Conservation (phyloP, 1,140 invertebrate species). For the Brachionus koreanus region DNA sequence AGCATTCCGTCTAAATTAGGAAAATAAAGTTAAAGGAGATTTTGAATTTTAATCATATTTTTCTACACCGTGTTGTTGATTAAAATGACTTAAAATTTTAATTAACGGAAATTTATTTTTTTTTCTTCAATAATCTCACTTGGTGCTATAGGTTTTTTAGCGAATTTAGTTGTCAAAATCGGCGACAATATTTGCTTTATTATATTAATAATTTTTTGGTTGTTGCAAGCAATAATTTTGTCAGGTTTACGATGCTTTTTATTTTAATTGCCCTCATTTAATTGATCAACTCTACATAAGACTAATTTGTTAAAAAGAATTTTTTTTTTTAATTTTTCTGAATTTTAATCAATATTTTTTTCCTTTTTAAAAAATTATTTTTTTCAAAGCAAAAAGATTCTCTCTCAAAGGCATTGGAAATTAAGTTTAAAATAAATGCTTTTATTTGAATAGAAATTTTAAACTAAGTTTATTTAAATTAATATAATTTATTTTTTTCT, state of each 20-base stretch:
- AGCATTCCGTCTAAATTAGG: no score
- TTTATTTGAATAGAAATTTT: no score
- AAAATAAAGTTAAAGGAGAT: not conserved
- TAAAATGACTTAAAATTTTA: not conserved
- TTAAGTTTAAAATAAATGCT: no score
- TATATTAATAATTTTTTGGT: not conserved
- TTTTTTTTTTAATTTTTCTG: not conserved
- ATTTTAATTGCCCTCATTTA: not conserved
- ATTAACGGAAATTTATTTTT: not conserved
- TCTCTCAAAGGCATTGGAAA: no score
- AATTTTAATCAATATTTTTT: not conserved
- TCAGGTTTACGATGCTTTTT: not conserved
- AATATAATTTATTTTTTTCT: not conserved
- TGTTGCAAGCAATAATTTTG: not conserved
- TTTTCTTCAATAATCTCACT: not conserved
- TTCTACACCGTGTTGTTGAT: not conserved
- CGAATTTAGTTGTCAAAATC: conserved; percentile 2
- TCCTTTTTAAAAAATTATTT: not conserved
- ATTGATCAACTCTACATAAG: not conserved
- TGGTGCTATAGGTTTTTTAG: not conserved
- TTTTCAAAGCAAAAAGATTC: no score
- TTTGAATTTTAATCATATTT: not conserved
- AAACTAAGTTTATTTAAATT: no score
- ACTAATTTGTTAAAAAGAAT: not conserved
- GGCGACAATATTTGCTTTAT: not conserved